Evolutionary conservation across 2,888 invertebrate genomes (phyloP), one percentile per base, ranked within the genome.

Genomic region (Ischnura elegans): DNA sequence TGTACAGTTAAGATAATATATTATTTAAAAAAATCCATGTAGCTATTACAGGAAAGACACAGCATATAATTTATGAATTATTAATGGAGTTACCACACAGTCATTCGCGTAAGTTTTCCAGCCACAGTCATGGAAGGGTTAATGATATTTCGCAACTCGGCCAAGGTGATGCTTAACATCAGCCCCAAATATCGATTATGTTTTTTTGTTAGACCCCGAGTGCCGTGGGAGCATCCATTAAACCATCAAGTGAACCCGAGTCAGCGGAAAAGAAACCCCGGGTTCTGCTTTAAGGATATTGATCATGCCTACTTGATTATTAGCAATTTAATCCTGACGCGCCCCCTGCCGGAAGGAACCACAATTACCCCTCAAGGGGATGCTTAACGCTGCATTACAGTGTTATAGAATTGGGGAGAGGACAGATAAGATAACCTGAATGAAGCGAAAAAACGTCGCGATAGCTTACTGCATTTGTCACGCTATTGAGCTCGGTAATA

Each of bases 111-210:
- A n/a, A n/a, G n/a, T 61, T n/a, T n/a, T n/a, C n/a, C n/a, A n/a
- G n/a, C n/a, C n/a, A n/a, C n/a, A n/a, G n/a, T n/a, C n/a, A n/a
- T n/a, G n/a, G 36, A 76, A 13, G 76, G 76, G 29, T 76, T 76
- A 76, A 76, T 76, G 76, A 76, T 36, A 36, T 76, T 76, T 36
- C 36, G 10, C 76, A 76, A 76, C 76, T 29, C 76, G 76, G 76
- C 76, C 76, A 76, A 76, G 76, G 76, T 76, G 36, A 76, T 76
- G 76, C 76, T 76, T 76, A 76, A 76, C 29, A 76, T 76, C 36
- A 76, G 76, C 76, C 25, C 36, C 13, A 29, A 16, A 36, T 76
- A 76, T 76, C 76, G 76, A 76, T 76, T 76, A 29, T 76, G 8
- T 36, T 2, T 13, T 36, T 76, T 76, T 76, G 29, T 61, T 16